phyloP scores from a whole-genome alignment of 2,888 invertebrate species.

The Cremastinae sp. region DNA sequence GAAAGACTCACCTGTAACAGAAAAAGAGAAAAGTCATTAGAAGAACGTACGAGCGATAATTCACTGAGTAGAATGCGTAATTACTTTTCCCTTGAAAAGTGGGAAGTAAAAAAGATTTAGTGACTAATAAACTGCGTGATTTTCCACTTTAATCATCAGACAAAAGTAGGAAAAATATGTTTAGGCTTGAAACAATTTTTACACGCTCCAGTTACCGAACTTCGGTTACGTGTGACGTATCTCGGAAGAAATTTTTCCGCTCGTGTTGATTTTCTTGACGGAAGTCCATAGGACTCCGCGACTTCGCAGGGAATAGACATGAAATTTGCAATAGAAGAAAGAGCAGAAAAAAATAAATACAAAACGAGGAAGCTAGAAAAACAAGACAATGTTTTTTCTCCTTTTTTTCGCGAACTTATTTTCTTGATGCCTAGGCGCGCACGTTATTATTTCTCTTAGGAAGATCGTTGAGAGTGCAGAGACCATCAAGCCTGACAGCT shows the following conservation, averaged over 20 bases:
- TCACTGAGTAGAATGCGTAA: background rate
- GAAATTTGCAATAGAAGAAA: background rate
- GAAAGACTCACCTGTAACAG: conserved; percentile 61
- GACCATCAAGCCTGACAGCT: conserved; percentile 53
- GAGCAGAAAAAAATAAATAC: background rate
- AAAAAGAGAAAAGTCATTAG: conserved; percentile 33
- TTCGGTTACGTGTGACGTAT: conserved; percentile 7
- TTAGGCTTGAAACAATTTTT: background rate
- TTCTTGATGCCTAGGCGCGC: background rate
- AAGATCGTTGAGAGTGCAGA: conserved; percentile 15
- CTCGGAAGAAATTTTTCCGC: background rate
- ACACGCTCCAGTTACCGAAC: background rate
- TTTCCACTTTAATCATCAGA: background rate
- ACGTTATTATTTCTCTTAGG: conserved; percentile 6
- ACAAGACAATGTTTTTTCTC: background rate
- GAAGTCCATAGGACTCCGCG: background rate
- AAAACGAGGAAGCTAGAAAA: background rate
- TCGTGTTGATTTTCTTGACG: background rate
- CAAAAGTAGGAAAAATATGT: background rate
- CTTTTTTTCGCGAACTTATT: background rate
- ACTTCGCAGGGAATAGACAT: background rate
- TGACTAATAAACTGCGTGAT: background rate
- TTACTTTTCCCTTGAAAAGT: background rate
- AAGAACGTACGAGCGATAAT: background rate
- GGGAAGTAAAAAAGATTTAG: background rate